Evolutionary conservation across 2,113 vertebrate genomes (phyloP).

Genomic region (Corythoichthys haematopterus): DNA sequence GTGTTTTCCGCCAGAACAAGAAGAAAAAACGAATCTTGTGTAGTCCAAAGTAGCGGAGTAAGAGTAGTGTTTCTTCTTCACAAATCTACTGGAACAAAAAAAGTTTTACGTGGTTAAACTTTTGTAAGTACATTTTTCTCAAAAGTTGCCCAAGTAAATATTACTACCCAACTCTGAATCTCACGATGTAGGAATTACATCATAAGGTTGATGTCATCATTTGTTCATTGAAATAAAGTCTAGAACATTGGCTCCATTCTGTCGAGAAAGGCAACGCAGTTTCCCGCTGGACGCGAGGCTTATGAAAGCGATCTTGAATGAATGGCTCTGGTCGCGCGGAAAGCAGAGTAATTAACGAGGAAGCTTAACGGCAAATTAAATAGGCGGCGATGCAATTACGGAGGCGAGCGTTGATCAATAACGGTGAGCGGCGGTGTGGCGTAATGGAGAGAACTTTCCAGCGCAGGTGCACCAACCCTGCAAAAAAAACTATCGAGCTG

Average conservation of each 20-base stretch:
- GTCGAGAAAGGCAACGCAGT: not conserved
- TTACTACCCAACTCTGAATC: not conserved
- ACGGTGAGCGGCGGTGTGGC: not conserved
- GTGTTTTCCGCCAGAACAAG: too few relatives aligned
- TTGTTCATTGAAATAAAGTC: not conserved
- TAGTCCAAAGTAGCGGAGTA: too few relatives aligned
- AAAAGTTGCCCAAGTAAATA: too few relatives aligned
- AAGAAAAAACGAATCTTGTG: too few relatives aligned
- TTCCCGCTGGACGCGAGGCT: not conserved
- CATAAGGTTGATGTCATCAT: not conserved
- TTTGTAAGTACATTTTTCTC: too few relatives aligned
- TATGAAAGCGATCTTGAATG: constrained; percentile 6
- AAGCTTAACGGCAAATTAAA: constrained; percentile 17
- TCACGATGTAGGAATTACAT: not conserved
- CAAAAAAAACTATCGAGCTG: not conserved
- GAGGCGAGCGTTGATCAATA: constrained; percentile 10
- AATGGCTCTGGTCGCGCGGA: constrained; percentile 2
- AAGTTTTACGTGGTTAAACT: too few relatives aligned
- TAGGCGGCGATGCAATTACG: constrained; percentile 12
- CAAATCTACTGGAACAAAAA: too few relatives aligned
- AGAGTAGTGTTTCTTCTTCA: too few relatives aligned
- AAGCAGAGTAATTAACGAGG: constrained; percentile 1
- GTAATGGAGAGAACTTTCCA: constrained; percentile 2
- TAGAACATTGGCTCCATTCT: not conserved
- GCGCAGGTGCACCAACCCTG: not conserved